Conservation (phyloP, 1,140 invertebrate species). For the Varroa destructor region DNA sequence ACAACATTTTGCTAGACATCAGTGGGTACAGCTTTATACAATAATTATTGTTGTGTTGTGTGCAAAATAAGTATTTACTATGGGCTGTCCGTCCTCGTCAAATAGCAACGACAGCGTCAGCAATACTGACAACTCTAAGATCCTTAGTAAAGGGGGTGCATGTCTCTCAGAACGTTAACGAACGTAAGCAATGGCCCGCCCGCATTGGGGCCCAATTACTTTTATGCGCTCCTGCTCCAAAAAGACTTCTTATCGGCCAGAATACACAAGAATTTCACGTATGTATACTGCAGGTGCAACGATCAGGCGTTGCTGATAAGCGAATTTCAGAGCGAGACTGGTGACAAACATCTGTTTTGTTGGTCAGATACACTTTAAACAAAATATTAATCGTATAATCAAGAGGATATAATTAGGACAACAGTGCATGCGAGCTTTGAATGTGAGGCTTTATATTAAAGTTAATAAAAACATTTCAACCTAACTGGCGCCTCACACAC, state of each 20-base stretch:
- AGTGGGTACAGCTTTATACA: neutral
- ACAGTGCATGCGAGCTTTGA: no score
- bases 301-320: no score
- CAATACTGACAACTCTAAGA: neutral
- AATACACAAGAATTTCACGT: slow-evolving; percentile 2
- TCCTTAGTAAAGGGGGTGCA: slow-evolving; percentile 8
- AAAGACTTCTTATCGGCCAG: neutral
- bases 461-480: no score
- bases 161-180: neutral
- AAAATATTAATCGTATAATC: no score
- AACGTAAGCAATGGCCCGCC: neutral
- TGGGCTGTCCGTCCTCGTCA: neutral
- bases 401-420: no score
- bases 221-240: neutral
- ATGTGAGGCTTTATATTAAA: no score
- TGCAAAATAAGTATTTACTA: neutral
- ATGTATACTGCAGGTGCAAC: no score
- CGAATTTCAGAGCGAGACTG: no score
- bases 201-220: neutral
- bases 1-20: neutral
- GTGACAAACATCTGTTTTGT: no score
- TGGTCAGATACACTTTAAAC: no score
- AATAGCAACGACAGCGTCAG: neutral
- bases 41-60: slow-evolving; percentile 1
- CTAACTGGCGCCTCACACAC: no score